Evolutionary conservation across 2,888 invertebrate species (phyloP), one percentile per base, ranked within the genome.

Genomic region (Sphinx pinastri): DNA sequence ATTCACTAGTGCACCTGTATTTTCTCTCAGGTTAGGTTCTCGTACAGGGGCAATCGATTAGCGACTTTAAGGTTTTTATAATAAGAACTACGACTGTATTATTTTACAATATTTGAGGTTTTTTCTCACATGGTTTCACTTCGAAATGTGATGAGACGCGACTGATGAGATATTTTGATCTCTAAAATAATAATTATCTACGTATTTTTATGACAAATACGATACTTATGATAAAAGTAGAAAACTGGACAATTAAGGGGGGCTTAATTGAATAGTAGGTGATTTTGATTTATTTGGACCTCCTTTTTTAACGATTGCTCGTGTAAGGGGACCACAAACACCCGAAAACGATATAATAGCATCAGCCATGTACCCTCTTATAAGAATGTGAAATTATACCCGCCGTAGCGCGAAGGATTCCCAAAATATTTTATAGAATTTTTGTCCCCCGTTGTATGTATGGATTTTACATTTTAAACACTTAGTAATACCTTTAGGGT

Each of bases 381-480:
- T 49, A 13, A 63, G 12, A 63, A 49, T 49, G 63, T 63, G 13
- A 63, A 63, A 63, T 63, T 63, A 12, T 63, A 49, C 63, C 13
- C 19, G 49, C 47, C 49, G 49, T 49, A 13, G 19, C 63, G 12
- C 69, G 45, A 63, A 14, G 54, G 58, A 69, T 31, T 45, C 45
- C 38, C 52, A 60, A 69, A 60, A 63, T 69, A 60, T 63, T 69
- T 63, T 69, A 69, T 69, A 69, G 60, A 63, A 63, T 54, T 69
- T 69, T 69, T 63, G n/a, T 13, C 51, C 19, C 54, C 38, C 63
- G 25, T 69, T 55, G 45, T 68, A 63, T 60, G 52, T 55, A 69
- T 69, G 63, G 19, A 69, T 54, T 68, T 69, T 69, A 69, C 60
- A 69, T 69, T 63, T 69, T 68, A 49, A 63, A 63, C 47, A 63